Conservation (phyloP, 2,113 vertebrate genomes). For the Platichthys stellatus region DNA sequence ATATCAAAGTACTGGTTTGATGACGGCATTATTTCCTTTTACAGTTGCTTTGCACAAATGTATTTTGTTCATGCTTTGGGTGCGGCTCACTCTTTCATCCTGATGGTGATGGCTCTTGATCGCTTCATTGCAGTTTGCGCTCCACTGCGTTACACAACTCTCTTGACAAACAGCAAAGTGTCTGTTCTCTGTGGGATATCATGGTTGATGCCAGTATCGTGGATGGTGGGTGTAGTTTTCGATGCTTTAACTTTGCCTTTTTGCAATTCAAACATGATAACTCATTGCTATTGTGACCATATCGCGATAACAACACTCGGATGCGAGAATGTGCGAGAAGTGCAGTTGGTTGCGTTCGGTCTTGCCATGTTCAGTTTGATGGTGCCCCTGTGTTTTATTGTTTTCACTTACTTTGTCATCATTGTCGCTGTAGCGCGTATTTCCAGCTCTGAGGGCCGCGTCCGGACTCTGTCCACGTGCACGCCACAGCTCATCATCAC, state of each 20-base stretch:
- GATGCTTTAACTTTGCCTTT: slow-evolving; percentile 45
- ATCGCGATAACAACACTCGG: slow-evolving; percentile 44
- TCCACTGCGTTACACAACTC: slow-evolving; percentile 60
- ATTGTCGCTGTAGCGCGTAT: slow-evolving; percentile 56
- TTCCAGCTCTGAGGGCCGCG: slow-evolving; percentile 37
- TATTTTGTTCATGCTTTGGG: slow-evolving; percentile 71
- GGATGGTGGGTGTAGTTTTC: slow-evolving; percentile 40
- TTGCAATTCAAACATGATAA: slow-evolving; percentile 69
- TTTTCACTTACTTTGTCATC: slow-evolving; percentile 70
- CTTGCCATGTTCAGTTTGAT: slow-evolving; percentile 66
- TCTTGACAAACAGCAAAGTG: slow-evolving; percentile 60
- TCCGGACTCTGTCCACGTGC: slow-evolving; percentile 69
- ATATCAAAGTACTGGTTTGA: slow-evolving; percentile 66
- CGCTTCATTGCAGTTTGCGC: slow-evolving; percentile 67
- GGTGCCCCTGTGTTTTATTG: slow-evolving; percentile 63
- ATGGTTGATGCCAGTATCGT: slow-evolving; percentile 47
- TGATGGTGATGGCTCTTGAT: slow-evolving; percentile 76
- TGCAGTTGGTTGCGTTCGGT: not conserved
- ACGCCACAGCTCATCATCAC: slow-evolving; percentile 72
- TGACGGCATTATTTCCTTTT: slow-evolving; percentile 54
- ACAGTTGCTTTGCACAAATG: slow-evolving; percentile 70
- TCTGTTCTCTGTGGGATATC: slow-evolving; percentile 53
- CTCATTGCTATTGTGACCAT: slow-evolving; percentile 73
- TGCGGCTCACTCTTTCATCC: slow-evolving; percentile 60
- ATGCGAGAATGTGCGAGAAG: slow-evolving; percentile 37